These are phyloP conservation scores for Pristionchus pacificus DNA, from an alignment of 1,140 invertebrate species.

Conservation along the genomic window DNA sequence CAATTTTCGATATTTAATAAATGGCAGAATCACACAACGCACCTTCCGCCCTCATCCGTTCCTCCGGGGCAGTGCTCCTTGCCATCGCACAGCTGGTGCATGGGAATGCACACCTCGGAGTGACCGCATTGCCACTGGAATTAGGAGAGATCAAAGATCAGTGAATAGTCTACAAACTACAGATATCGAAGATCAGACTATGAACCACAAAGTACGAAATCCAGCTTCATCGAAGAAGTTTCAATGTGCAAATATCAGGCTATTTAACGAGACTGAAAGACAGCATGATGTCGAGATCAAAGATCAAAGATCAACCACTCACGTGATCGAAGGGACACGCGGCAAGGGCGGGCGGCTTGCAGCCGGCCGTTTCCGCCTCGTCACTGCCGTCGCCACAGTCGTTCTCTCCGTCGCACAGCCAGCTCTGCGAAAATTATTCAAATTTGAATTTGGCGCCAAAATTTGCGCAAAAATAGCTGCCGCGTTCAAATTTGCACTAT, in stretches of 20 bases:
- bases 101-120: conserved; percentile 60
- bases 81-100: conserved; percentile 75
- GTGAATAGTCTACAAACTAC: not conserved
- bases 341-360: conserved; percentile 57
- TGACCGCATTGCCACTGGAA: conserved; percentile 41
- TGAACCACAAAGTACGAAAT: not conserved
- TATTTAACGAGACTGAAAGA: too few species aligned
- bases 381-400: conserved; percentile 75
- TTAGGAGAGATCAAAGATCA: conserved; percentile 3
- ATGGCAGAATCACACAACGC: too few species aligned
- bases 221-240: too few species aligned
- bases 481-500: too few species aligned
- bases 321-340: conserved; percentile 53
- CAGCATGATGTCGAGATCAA: too few species aligned
- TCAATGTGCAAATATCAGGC: too few species aligned
- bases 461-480: not conserved
- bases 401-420: conserved; percentile 87
- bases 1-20: too few species aligned
- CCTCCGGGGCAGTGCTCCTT: conserved; percentile 83
- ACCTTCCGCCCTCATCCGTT: conserved; percentile 77
- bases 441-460: conserved; percentile 4
- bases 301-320: too few species aligned
- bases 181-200: too few species aligned
- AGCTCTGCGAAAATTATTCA: conserved; percentile 71
- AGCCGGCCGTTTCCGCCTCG: conserved; percentile 74